These are phyloP conservation scores for Lithosia quadra DNA, from an alignment of 2,888 invertebrate genomes.

Conservation along the genomic window DNA sequence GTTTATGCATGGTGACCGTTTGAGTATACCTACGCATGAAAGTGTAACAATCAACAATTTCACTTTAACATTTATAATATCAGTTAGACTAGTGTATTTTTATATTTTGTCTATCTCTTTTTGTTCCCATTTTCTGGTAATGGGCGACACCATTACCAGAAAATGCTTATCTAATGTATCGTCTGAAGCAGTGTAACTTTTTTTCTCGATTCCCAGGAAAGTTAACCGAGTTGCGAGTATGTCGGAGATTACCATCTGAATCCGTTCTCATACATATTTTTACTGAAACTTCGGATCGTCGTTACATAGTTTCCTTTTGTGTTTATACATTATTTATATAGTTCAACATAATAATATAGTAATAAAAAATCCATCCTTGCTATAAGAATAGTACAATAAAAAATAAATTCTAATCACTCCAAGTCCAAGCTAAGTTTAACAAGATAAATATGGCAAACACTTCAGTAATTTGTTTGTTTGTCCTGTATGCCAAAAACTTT, in stretches of 20 bases:
- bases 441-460: conserved; percentile 17
- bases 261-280: neutral
- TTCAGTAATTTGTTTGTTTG: conserved; percentile 47
- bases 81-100: neutral
- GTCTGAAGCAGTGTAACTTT: neutral
- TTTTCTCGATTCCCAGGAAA: neutral
- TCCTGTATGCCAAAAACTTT: conserved; percentile 10
- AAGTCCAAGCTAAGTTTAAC: neutral
- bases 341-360: no score
- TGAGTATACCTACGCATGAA: no score
- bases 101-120: neutral
- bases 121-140: neutral
- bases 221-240: neutral
- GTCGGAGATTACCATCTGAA: neutral
- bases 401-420: neutral
- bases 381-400: neutral
- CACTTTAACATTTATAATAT: neutral
- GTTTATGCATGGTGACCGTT: no score
- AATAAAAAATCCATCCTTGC: no score
- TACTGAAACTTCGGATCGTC: neutral
- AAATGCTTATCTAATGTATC: neutral
- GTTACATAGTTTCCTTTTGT: neutral
- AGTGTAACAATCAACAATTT: no score
- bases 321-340: neutral
- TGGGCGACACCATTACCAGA: neutral